Percentiles rank a stretch among this genome's conserved stretches.
These are phyloP conservation scores for Enteromius radiatus DNA, from an alignment of 2,797 vertebrate species.

Conservation along the genomic window DNA sequence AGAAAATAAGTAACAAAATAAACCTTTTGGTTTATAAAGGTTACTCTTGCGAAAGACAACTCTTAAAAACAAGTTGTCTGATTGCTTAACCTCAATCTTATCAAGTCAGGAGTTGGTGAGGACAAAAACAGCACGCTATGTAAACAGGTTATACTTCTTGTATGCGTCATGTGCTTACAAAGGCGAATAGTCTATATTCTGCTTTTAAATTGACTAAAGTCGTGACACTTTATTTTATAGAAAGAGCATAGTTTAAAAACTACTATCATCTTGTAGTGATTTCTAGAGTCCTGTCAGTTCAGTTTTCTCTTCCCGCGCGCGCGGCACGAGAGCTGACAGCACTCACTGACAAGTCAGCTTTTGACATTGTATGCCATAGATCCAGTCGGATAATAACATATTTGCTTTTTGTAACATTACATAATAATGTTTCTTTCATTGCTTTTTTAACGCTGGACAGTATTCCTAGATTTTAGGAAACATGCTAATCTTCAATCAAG, in stretches of 20 bases:
- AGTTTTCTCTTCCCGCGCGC: not conserved
- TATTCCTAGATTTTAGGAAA: not conserved
- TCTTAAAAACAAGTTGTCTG: conserved; percentile 32
- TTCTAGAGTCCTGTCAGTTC: not conserved
- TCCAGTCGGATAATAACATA: not conserved
- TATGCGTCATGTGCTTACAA: not conserved
- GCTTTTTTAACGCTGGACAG: not conserved
- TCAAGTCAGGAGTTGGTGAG: conserved; percentile 7
- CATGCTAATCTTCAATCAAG: not conserved
- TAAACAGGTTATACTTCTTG: not conserved
- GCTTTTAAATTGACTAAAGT: not conserved
- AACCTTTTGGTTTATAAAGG: not conserved
- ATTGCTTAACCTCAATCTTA: conserved; percentile 38
- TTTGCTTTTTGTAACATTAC: not conserved
- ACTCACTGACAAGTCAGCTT: not conserved
- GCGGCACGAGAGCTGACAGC: too few species aligned
- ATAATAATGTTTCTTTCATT: not conserved
- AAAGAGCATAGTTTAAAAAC: not conserved
- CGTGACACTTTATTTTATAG: not conserved
- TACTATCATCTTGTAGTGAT: not conserved
- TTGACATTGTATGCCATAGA: not conserved
- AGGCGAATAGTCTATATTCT: too few species aligned
- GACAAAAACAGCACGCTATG: not conserved
- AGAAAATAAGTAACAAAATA: not conserved
- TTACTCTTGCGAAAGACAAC: conserved; percentile 38